Evolutionary conservation across 1,140 invertebrate genomes (phyloP).

Genomic region (Ptiloglossa arizonensis): DNA sequence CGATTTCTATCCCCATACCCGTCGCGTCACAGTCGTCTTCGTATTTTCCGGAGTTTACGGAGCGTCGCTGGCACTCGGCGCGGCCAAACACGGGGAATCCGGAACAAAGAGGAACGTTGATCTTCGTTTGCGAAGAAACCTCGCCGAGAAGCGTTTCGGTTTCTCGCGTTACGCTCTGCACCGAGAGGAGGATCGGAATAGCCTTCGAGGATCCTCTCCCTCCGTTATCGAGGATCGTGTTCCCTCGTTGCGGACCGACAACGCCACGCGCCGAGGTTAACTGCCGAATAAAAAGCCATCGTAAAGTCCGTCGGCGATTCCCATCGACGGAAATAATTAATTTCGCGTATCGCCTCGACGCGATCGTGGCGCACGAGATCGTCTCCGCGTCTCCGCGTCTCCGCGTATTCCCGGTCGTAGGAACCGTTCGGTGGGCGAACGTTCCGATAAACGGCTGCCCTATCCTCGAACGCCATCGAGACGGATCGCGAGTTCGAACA

Average conservation of each 20-base stretch:
- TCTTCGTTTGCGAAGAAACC: conserved; percentile 57
- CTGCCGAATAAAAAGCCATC: conserved; percentile 18
- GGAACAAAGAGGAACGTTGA: conserved; percentile 54
- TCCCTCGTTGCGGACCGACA: neutral
- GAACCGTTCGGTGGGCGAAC: neutral
- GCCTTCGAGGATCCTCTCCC: too few relatives aligned
- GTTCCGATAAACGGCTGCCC: conserved; percentile 28
- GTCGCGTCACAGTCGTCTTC: conserved; percentile 59
- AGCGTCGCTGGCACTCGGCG: conserved; percentile 36
- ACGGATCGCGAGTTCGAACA: conserved; percentile 17
- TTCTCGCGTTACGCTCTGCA: conserved; percentile 50
- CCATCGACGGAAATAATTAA: conserved; percentile 33
- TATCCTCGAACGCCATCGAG: conserved; percentile 31
- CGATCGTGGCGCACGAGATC: conserved; percentile 1
- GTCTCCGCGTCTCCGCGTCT: neutral
- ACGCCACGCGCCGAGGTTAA: neutral
- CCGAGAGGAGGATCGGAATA: too few relatives aligned
- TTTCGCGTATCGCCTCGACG: conserved; percentile 13
- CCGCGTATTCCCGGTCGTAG: neutral
- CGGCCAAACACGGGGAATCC: conserved; percentile 42
- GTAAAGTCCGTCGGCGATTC: conserved; percentile 22
- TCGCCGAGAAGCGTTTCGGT: conserved; percentile 59
- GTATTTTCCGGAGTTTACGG: conserved; percentile 53
- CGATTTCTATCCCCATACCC: conserved; percentile 49
- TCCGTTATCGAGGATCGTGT: too few relatives aligned